Evolutionary conservation across 2,888 invertebrate genomes (phyloP), one percentile per base, ranked within the genome.

Genomic region (Protophormia terraenovae): DNA sequence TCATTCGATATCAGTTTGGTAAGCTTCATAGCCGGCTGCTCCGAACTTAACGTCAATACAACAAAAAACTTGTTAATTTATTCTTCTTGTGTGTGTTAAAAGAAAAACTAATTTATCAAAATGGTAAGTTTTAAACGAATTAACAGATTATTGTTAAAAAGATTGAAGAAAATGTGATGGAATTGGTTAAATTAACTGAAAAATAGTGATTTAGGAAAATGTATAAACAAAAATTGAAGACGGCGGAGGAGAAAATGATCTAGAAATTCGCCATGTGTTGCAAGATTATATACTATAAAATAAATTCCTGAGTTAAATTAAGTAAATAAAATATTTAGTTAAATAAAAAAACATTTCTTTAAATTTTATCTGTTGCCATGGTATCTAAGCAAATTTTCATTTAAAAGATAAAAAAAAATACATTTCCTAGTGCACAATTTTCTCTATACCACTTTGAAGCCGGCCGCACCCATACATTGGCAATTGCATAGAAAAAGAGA

Each of bases 21-120:
- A 94, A 94, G 94, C 95, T 94, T 93, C 95, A 94, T 95, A 93
- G 93, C 95, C 94, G 95, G 95, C 94, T 92, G 91, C 92, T 94
- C 94, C 93, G 94, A 94, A 94, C 94, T 89, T 94, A 82, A 84
- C 84, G 75, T 87, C 76, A 87, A 87, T 71, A 62, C 24, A 87
- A 83, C 84, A 84, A 47, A 60, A 86, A 81, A 88, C 87, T 88
- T 89, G 89, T 88, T 87, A 90, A 87, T 90, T 86, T 87, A 86
- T n/a, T 88, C 86, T 89, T 87, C 88, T 89, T 89, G 89, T 90
- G 88, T 89, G 88, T 87, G 60, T 78, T 38, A 87, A 88, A 89
- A 89, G 87, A 83, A 81, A 79, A 83, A 82, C 84, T 84, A 86
- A 88, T 72, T 80, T 24, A 87, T 90, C 89, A 92, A 91, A 89